Percentiles rank a stretch among this genome's conserved stretches.
Conservation (phyloP, 1,140 invertebrate genomes). For the Cyclargus thomasi region DNA sequence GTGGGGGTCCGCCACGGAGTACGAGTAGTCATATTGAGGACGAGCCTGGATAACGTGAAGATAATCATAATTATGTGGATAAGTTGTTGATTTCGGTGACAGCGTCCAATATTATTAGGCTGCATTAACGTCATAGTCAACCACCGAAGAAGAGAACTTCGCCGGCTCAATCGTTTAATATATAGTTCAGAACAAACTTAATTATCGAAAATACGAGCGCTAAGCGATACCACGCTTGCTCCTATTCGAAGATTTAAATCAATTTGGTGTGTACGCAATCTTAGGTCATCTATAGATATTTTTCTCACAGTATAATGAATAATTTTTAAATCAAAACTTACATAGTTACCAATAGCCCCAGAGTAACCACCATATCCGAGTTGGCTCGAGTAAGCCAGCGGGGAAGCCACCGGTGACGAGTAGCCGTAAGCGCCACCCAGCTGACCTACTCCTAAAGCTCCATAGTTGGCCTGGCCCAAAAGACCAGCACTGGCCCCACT, state of each 20-base stretch:
- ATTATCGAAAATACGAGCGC: too few species aligned
- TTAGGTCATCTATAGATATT: too few species aligned
- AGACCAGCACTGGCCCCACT: slow-evolving; percentile 41
- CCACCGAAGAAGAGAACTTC: too few species aligned
- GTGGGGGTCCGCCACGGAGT: slow-evolving; percentile 70
- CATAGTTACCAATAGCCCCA: neutral
- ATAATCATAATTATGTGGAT: neutral
- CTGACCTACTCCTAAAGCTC: neutral
- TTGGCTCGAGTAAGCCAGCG: neutral
- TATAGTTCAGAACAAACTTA: too few species aligned
- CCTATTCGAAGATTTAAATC: too few species aligned
- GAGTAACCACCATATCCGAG: neutral
- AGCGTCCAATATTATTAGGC: too few species aligned
- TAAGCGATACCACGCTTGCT: too few species aligned
- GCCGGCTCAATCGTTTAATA: too few species aligned
- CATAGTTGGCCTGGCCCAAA: slow-evolving; percentile 31
- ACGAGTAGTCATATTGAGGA: slow-evolving; percentile 69
- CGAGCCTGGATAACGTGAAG: slow-evolving; percentile 33
- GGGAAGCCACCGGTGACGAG: neutral
- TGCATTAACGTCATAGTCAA: too few species aligned
- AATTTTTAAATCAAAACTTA: slow-evolving; percentile 5
- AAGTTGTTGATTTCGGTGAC: too few species aligned
- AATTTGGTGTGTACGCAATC: too few species aligned
- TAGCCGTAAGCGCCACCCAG: slow-evolving; percentile 1
- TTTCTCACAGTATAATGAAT: neutral